Evolutionary conservation across 37 sponge, comb jelly and placozoan genomes (phyloP), one percentile per base, ranked within the genome.

Genomic region (Oopsacas minuta): DNA sequence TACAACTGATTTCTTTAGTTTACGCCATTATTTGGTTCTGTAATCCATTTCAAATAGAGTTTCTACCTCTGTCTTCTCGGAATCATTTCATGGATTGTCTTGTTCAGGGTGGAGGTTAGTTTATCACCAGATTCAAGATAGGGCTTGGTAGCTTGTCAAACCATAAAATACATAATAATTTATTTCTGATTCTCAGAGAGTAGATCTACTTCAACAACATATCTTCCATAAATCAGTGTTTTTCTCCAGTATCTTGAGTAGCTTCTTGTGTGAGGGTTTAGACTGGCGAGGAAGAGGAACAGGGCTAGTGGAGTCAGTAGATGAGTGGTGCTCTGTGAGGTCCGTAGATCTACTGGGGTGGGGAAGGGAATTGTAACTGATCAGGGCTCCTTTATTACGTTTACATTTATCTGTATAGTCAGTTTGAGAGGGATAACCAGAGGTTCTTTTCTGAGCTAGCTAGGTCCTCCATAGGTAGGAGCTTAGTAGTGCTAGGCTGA

Each of bases 41-140:
- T 94, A 94, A 87, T 94, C 90, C 95, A 94, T 92, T 51, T 94
- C 95, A 86, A 94, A 94, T 23, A 92, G 85, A 0, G 92, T 94
- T 83, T 94, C 92, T 17, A 46, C 51, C 51, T 46, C 51, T 46
- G 51, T 46, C 51, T 46, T 46, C 51, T 46, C 51, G 51, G 17
- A 22, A 17, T 46, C 51, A 46, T 46, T 17, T 46, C 51, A 17
- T 46, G 51, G 51, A 46, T 46, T 12, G 51, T 46, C 51, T 46
- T 46, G 51, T 46, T 46, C 17, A 46, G 51, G 51, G 51, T 46
- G 51, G 17, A 46, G 51, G 51, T 46, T 17, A 46, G 51, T 17
- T 46, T 46, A 17, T 46, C 51, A 12, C 51, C 51, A 22, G 51
- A 46, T 17, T 46, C 51, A 17, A 22, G 12, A 17, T 46, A 46